Percentiles rank a stretch among this genome's conserved stretches.
Conservation (phyloP, 1,140 invertebrate genomes). For the Drosophila guanche region DNA sequence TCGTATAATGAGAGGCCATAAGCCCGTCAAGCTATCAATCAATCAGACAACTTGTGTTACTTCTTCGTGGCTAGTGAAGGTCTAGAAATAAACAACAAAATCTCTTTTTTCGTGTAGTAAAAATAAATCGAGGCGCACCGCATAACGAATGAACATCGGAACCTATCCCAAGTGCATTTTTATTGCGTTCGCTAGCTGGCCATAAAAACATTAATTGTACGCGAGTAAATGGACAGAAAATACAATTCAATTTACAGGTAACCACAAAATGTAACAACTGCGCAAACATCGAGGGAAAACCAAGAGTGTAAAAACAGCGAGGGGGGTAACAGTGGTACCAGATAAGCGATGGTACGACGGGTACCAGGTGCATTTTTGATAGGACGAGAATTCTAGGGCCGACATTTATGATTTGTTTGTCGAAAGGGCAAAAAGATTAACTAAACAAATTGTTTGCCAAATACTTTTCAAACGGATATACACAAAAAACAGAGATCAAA, state of each 20-base stretch:
- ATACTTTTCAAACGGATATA: no score
- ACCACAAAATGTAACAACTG: constrained; percentile 8
- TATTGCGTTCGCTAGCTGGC: constrained; percentile 31
- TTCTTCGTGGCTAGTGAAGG: constrained; percentile 18
- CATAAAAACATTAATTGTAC: constrained; percentile 32
- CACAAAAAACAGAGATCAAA: no score
- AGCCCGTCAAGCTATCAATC: constrained; percentile 12
- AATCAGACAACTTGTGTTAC: constrained; percentile 4
- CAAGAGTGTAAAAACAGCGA: no score
- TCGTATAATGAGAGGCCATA: not conserved
- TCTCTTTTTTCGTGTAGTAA: constrained; percentile 18
- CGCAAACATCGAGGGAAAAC: not conserved
- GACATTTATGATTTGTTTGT: no score
- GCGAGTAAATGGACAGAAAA: constrained; percentile 21
- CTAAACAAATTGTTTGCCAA: no score
- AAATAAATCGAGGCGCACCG: constrained; percentile 29
- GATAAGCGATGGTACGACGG: no score
- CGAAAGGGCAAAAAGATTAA: no score
- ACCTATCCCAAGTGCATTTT: constrained; percentile 57
- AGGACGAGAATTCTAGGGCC: no score
- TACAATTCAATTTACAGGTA: constrained; percentile 40
- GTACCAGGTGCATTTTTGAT: no score
- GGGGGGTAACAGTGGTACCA: no score
- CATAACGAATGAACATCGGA: constrained; percentile 30
- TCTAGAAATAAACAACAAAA: not conserved